phyloP scores from a whole-genome alignment of 2,888 invertebrate species.

The Isoperla grammatica region DNA sequence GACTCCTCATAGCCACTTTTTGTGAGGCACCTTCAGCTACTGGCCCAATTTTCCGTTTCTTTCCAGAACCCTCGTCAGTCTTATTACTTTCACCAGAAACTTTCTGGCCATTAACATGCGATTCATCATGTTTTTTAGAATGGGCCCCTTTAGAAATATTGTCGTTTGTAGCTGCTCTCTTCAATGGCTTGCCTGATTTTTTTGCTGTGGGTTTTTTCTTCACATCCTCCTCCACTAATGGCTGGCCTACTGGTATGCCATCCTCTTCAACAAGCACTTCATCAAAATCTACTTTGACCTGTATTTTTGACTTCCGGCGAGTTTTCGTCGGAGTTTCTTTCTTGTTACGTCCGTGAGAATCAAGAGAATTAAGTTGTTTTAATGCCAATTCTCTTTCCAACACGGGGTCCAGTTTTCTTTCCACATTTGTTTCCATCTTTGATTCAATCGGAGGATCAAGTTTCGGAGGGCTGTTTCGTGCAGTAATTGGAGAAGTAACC shows the following conservation, averaged over 20 bases:
- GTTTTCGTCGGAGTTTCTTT: not conserved
- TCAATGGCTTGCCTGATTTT: no score
- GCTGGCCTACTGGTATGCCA: not conserved
- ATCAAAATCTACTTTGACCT: not conserved
- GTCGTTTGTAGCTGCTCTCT: no score
- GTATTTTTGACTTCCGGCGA: not conserved
- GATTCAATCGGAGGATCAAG: slow-evolving; percentile 44
- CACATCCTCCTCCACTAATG: not conserved
- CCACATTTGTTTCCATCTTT: no score
- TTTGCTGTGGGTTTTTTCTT: not conserved
- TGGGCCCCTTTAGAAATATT: no score
- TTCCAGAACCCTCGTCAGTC: no score
- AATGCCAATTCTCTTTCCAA: slow-evolving; percentile 51
- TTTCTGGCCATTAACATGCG: no score
- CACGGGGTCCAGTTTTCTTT: no score
- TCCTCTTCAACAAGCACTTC: not conserved
- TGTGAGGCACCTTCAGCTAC: no score
- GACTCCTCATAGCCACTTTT: no score
- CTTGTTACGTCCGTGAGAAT: slow-evolving; percentile 1
- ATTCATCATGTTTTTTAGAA: no score
- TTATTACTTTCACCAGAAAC: no score
- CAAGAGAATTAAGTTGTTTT: slow-evolving; percentile 52
- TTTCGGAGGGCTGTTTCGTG: slow-evolving; percentile 33
- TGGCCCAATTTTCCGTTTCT: no score
- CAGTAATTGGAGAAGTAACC: slow-evolving; percentile 26